Conservation (phyloP, 2,888 invertebrate genomes). For the Acleris cristana region DNA sequence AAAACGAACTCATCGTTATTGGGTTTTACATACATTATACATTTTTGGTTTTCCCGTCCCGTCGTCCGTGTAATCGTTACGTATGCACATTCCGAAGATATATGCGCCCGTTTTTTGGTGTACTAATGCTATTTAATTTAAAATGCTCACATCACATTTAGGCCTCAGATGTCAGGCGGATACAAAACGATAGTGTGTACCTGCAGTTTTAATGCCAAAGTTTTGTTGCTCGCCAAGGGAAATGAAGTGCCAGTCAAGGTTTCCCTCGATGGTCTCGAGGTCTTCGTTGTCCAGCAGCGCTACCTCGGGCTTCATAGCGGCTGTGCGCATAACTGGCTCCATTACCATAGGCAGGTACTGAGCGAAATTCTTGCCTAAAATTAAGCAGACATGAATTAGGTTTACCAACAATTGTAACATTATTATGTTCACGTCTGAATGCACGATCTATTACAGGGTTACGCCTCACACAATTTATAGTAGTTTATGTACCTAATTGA, state of each 20-base stretch:
- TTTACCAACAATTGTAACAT: not conserved
- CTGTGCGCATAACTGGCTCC: conserved; percentile 96
- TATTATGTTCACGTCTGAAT: no score
- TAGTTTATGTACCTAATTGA: no score
- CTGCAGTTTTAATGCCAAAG: conserved; percentile 96
- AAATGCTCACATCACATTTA: no score
- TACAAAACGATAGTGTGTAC: conserved; percentile 54
- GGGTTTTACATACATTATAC: no score
- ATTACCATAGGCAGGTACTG: conserved; percentile 97
- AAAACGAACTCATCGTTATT: no score
- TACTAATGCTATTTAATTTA: no score
- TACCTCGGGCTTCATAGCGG: conserved; percentile 96
- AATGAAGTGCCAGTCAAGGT: conserved; percentile 97
- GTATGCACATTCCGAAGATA: no score
- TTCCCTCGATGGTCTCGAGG: conserved; percentile 91
- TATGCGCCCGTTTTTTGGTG: no score
- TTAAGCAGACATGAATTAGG: not conserved
- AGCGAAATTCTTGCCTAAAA: conserved; percentile 90
- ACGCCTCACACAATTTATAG: no score
- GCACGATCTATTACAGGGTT: no score
- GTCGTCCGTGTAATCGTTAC: no score
- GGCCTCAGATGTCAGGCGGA: not conserved
- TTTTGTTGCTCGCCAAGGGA: conserved; percentile 97
- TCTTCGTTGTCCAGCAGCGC: conserved; percentile 94
- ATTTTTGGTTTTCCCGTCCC: no score